Evolutionary conservation across 1,140 invertebrate genomes (phyloP), one percentile per base, ranked within the genome.

Genomic region (Danaus plexippus): DNA sequence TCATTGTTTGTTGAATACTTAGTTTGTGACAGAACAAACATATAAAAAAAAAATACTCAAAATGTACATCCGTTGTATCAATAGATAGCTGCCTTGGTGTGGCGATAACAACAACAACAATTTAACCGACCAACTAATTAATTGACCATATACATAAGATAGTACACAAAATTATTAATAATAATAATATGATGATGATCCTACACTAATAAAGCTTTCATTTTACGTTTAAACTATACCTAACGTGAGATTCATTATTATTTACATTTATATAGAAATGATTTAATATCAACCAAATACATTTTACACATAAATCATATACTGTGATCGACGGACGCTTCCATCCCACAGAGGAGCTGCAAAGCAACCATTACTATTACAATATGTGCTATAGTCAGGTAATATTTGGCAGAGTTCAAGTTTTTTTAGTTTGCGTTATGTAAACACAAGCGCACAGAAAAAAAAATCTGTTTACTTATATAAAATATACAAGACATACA

Each of bases 161-260:
- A 18, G 13, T 56, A 56, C 11, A 47, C 41, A 47, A 44, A 49
- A 41, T 40, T 57, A 50, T 6, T 55, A 43, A 47, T 51, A 18
- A 45, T 32, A 50, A 9, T 55, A 43, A 51, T 51, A 18, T 41
- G 13, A 47, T 60, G 55, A 54, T 54, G 61, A 51, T 59, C 70
- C 69, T 77, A 77, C 68, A 77, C 76, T 83, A 80, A 77, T 83
- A 83, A 83, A 83, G 80, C 80, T 83, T 75, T 76, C 67, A 67
- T 75, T 72, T 77, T 75, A 76, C 57, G 70, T 61, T 70, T 69
- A 73, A 57, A 64, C 69, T 60, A 63, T 67, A 67, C 63, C 64
- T 66, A 62, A 50, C 47, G 58, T 61, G 67, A 76, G 73, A 73
- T 71, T 73, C 72, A 49, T 66, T 57, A 64, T 56, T 66, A 77